Conservation (phyloP, 2,113 vertebrate genomes). For the Barbus barbus region DNA sequence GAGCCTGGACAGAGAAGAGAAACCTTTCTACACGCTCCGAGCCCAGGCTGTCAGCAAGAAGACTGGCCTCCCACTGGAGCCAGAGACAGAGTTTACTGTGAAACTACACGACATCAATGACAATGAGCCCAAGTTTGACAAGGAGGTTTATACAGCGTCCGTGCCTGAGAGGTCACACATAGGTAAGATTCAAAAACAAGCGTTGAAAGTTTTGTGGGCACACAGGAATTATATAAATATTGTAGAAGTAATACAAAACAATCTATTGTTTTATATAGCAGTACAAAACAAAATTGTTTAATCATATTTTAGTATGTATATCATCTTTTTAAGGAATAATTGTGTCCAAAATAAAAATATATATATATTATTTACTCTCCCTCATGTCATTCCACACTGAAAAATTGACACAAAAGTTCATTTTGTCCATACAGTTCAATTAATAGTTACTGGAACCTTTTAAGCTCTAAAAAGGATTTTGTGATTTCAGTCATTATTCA, state of each 20-base stretch:
- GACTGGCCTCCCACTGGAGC: slow-evolving; percentile 87
- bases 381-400: neutral
- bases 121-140: slow-evolving; percentile 92
- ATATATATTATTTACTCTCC: neutral
- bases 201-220: too few species aligned
- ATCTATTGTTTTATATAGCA: neutral
- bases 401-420: neutral
- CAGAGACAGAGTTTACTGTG: slow-evolving; percentile 91
- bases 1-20: slow-evolving; percentile 91
- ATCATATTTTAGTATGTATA: neutral
- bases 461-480: too few species aligned
- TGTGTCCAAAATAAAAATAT: neutral
- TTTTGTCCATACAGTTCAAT: neutral
- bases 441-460: neutral
- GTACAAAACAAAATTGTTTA: neutral
- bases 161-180: slow-evolving; percentile 90
- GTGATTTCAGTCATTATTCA: neutral
- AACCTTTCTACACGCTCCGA: slow-evolving; percentile 84
- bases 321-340: neutral
- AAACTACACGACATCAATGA: slow-evolving; percentile 98
- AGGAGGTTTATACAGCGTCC: slow-evolving; percentile 85
- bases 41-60: slow-evolving; percentile 88
- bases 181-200: slow-evolving; percentile 74
- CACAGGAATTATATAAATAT: neutral
- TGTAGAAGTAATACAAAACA: neutral